Evolutionary conservation across 2,113 vertebrate genomes (phyloP).

Genomic region (Stomatorhinus ivindoensis): DNA sequence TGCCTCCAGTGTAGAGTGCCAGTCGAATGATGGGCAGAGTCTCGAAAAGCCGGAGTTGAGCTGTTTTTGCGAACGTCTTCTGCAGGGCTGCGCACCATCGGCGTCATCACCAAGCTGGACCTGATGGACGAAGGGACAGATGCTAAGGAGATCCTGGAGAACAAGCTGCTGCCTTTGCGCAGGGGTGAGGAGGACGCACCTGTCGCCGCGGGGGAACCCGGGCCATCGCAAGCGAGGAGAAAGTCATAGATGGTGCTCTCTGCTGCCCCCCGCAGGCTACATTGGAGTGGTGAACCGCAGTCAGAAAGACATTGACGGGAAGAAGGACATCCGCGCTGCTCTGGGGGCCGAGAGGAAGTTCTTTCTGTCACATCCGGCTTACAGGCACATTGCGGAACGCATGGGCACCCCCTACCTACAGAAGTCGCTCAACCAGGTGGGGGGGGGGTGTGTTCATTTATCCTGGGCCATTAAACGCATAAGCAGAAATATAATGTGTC

Average conservation of each 20-base stretch:
- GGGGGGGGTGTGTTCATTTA: background rate
- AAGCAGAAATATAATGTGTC: background rate
- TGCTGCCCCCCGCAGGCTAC: conserved; percentile 64
- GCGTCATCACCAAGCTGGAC: conserved; percentile 93
- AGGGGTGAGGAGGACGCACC: conserved; percentile 61
- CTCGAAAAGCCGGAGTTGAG: background rate
- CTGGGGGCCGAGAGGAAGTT: conserved; percentile 90
- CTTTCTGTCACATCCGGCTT: conserved; percentile 86
- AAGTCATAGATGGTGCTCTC: background rate
- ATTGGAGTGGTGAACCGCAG: conserved; percentile 94
- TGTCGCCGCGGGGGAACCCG: background rate
- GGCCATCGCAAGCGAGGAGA: background rate
- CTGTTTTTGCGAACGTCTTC: background rate
- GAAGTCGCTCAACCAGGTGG: conserved; percentile 89
- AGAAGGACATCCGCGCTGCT: conserved; percentile 83
- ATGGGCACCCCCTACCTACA: conserved; percentile 93
- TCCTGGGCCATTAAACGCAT: background rate
- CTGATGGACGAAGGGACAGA: conserved; percentile 96
- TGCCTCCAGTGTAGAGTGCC: background rate
- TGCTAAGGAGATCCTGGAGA: conserved; percentile 85
- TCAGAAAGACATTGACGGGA: conserved; percentile 95
- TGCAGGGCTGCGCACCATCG: conserved; percentile 84
- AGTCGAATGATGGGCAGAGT: background rate
- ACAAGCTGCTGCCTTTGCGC: conserved; percentile 86
- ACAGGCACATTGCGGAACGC: conserved; percentile 88